Evolutionary conservation across 2,797 vertebrate genomes (phyloP).

Genomic region (Poliocrania exsul): DNA sequence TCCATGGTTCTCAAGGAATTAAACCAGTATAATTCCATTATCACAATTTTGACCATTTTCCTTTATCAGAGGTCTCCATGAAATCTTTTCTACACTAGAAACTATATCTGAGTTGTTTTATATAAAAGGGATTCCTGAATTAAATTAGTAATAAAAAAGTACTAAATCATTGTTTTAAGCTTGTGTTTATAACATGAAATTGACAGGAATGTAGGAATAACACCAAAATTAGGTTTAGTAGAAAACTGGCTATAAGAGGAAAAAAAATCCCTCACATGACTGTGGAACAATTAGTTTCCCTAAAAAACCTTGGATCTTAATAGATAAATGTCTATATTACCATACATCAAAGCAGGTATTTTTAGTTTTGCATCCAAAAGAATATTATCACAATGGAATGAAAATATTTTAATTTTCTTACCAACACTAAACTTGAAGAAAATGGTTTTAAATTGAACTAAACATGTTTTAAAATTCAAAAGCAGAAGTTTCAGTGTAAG

Average conservation of each 20-base stretch:
- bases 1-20: not conserved
- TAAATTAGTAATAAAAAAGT: not conserved
- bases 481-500: not conserved
- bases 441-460: not conserved
- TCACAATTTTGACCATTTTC: not conserved
- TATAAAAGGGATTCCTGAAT: not conserved
- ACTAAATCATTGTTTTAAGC: not conserved
- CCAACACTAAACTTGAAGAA: not conserved
- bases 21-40: rapidly evolving
- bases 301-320: not conserved
- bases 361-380: not conserved
- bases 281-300: not conserved
- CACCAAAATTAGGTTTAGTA: not conserved
- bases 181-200: not conserved
- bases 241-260: not conserved
- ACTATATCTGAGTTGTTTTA: not conserved
- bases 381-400: not conserved
- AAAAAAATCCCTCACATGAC: not conserved
- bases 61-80: not conserved
- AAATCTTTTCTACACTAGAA: not conserved
- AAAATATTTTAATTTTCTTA: not conserved
- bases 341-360: not conserved
- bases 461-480: not conserved
- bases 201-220: not conserved
- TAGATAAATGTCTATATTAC: not conserved